These are phyloP conservation scores for Zootoca vivipara DNA, from an alignment of 2,113 vertebrate genomes.

Conservation along the genomic window DNA sequence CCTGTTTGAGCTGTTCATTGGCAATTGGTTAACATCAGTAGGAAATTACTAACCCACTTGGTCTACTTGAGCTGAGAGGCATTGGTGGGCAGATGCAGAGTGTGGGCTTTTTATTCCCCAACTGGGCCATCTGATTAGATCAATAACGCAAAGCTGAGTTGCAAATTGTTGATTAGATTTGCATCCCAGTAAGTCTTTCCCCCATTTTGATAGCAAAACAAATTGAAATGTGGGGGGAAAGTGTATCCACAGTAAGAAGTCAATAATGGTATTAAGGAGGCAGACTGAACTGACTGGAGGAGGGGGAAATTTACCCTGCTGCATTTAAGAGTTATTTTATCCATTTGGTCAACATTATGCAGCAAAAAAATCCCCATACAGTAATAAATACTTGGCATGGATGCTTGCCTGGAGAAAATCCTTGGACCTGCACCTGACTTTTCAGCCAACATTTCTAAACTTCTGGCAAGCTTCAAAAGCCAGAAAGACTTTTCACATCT, in stretches of 20 bases:
- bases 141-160: neutral
- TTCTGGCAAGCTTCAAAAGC: neutral
- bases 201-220: slow-evolving; percentile 3
- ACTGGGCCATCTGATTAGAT: neutral
- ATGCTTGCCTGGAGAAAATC: neutral
- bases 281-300: neutral
- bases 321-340: neutral
- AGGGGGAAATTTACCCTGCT: neutral
- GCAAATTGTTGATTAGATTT: slow-evolving; percentile 29
- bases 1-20: neutral
- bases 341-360: neutral
- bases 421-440: neutral
- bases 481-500: neutral
- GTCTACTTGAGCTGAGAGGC: neutral
- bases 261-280: neutral
- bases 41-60: neutral
- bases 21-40: neutral
- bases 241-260: neutral
- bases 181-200: neutral
- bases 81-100: neutral
- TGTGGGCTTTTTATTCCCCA: neutral
- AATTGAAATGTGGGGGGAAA: neutral
- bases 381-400: rapidly evolving
- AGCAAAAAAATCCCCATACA: neutral
- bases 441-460: slow-evolving; percentile 3